phyloP scores from a whole-genome alignment of 2,888 invertebrate genomes.

The Plebejus anna region DNA sequence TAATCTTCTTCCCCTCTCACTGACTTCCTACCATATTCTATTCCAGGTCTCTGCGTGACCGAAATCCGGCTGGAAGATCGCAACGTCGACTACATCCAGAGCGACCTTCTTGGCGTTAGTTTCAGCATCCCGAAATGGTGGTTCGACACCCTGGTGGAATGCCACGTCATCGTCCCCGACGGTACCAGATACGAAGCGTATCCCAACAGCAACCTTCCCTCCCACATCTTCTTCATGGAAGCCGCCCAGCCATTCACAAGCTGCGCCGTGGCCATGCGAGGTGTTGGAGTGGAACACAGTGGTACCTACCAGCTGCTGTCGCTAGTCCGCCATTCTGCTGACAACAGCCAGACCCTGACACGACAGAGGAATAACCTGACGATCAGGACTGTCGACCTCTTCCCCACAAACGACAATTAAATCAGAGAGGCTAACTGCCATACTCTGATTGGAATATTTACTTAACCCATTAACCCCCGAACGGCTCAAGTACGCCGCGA shows the following conservation, averaged over 20 bases:
- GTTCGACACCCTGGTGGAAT: constrained; percentile 46
- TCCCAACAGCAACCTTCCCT: constrained; percentile 42
- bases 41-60: constrained; percentile 45
- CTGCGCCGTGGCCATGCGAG: constrained; percentile 46
- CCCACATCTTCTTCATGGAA: constrained; percentile 33
- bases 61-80: constrained; percentile 44
- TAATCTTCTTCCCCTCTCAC: too few species aligned
- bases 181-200: constrained; percentile 47
- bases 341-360: constrained; percentile 43
- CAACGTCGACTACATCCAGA: constrained; percentile 43
- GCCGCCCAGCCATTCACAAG: constrained; percentile 43
- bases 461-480: too few species aligned
- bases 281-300: constrained; percentile 41
- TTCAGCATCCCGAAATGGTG: constrained; percentile 46
- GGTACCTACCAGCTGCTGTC: constrained; percentile 54
- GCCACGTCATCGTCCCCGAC: constrained; percentile 49
- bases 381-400: constrained; percentile 33
- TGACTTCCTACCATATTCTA: constrained; percentile 10
- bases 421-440: too few species aligned
- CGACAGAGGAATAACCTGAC: constrained; percentile 48
- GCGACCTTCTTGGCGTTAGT: constrained; percentile 41
- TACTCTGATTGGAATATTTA: too few species aligned
- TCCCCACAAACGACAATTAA: neutral
- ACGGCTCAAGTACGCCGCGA: too few species aligned
- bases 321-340: constrained; percentile 40